Percentiles rank a stretch among this genome's conserved stretches.
These are phyloP conservation scores for Pagrus major DNA, from an alignment of 2,113 vertebrate genomes.

Conservation along the genomic window DNA sequence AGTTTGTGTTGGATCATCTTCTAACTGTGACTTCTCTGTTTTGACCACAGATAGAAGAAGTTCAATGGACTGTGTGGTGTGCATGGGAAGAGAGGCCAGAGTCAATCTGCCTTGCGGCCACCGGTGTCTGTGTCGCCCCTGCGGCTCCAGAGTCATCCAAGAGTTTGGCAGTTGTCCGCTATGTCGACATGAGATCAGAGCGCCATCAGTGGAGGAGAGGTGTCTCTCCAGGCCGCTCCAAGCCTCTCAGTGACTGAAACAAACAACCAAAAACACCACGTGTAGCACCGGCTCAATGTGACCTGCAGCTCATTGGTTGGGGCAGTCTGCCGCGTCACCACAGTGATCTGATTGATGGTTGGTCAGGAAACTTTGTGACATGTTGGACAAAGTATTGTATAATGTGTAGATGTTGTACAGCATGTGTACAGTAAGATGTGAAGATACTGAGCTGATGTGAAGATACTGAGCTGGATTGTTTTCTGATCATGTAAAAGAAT, in stretches of 20 bases:
- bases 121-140: conserved; percentile 76
- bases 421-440: neutral
- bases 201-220: neutral
- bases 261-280: neutral
- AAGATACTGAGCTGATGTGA: neutral
- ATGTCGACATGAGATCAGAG: conserved; percentile 67
- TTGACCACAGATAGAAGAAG: conserved; percentile 14
- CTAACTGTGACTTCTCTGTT: conserved; percentile 22
- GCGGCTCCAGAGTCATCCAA: conserved; percentile 37
- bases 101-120: conserved; percentile 77
- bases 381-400: neutral
- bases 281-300: neutral
- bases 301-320: neutral
- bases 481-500: neutral
- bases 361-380: neutral
- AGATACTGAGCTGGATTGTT: no score
- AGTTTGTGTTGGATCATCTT: neutral
- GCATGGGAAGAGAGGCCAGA: conserved; percentile 43
- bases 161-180: conserved; percentile 79
- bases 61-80: conserved; percentile 71
- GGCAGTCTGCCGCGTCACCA: neutral
- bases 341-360: neutral
- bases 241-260: neutral
- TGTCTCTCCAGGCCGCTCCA: neutral
- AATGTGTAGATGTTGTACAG: conserved; percentile 8